A percentile compares a stretch with the other conserved stretches of the same genome.
These are phyloP conservation scores for Mesitornis unicolor DNA, from an alignment of 2,113 vertebrate genomes.

Conservation along the genomic window DNA sequence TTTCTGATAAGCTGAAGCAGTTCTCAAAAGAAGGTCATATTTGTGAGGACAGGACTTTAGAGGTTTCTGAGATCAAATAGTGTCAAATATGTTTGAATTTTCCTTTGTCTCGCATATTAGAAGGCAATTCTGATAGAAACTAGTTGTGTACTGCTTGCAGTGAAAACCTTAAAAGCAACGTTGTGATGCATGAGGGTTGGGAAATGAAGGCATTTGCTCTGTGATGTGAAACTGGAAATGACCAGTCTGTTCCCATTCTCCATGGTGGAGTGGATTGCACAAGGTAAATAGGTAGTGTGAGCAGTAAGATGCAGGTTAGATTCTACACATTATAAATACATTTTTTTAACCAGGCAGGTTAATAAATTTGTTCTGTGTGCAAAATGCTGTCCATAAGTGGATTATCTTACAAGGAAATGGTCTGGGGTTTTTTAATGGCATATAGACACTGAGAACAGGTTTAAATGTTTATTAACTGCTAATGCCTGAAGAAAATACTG, in stretches of 20 bases:
- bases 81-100: not conserved
- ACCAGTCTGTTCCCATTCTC: not conserved
- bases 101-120: not conserved
- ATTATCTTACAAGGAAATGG: not conserved
- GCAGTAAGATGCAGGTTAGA: not conserved
- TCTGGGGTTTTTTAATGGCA: not conserved
- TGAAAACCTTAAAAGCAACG: not conserved
- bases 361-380: not conserved
- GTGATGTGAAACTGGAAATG: not conserved
- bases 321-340: not conserved
- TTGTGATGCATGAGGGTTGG: not conserved
- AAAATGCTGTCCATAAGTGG: not conserved
- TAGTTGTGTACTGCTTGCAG: not conserved
- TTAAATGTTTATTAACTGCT: not conserved
- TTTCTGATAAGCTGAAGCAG: constrained; percentile 12
- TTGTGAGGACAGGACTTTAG: not conserved
- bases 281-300: not conserved
- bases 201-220: not conserved
- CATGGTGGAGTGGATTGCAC: not conserved
- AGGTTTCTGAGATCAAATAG: not conserved
- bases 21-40: not conserved
- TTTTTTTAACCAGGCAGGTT: not conserved
- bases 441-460: not conserved
- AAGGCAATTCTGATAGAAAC: not conserved
- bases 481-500: not conserved